Conservation (phyloP, 2,888 invertebrate genomes). For the Lasioglossum leucozonium region DNA sequence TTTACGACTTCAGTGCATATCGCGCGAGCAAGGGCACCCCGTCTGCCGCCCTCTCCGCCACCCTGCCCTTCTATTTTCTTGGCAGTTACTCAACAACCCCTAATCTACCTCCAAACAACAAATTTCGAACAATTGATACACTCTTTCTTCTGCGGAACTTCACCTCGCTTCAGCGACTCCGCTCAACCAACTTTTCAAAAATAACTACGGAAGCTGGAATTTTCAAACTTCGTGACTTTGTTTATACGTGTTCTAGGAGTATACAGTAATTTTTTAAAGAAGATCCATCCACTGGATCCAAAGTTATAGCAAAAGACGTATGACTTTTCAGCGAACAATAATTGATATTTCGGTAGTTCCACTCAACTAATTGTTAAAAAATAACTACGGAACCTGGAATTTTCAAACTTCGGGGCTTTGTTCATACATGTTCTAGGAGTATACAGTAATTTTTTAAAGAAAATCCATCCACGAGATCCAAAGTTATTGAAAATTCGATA, state of each 20-base stretch:
- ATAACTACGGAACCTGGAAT: no score
- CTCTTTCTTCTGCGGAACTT: neutral
- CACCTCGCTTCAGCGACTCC: neutral
- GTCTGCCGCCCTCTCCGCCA: constrained; percentile 31
- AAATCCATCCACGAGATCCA: no score
- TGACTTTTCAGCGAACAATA: no score
- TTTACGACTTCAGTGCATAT: constrained; percentile 74
- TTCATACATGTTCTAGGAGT: no score
- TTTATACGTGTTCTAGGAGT: neutral
- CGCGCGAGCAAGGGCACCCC: constrained; percentile 30
- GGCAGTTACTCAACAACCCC: constrained; percentile 42
- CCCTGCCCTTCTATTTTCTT: constrained; percentile 35
- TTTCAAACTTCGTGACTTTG: neutral
- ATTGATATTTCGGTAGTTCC: no score
- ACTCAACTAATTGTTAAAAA: no score
- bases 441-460: no score
- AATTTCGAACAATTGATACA: constrained; percentile 19
- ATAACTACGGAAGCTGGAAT: neutral
- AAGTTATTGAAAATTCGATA: no score
- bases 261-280: neutral
- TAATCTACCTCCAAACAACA: constrained; percentile 55
- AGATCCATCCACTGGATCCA: neutral
- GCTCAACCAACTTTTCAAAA: neutral
- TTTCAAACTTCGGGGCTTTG: no score
- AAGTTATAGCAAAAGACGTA: neutral